Conservation (phyloP, 1,140 invertebrate species). For the Tetramorium simillimum region DNA sequence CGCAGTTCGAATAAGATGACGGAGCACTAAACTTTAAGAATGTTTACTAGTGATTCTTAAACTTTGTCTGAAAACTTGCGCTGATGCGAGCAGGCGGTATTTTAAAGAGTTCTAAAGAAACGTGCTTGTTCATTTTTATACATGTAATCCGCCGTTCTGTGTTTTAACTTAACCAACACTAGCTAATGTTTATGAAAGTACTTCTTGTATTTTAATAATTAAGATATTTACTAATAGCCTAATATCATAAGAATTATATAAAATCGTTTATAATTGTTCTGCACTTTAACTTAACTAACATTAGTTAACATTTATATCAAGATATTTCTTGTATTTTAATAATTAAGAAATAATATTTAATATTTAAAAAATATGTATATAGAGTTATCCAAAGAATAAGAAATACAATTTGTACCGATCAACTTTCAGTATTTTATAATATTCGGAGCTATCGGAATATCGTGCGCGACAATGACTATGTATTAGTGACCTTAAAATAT, state of each 20-base stretch:
- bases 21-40: conserved; percentile 21
- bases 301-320: not conserved
- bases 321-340: not conserved
- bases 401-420: not conserved
- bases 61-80: conserved; percentile 29
- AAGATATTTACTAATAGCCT: not conserved
- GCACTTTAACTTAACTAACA: not conserved
- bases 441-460: not conserved
- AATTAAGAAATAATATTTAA: not conserved
- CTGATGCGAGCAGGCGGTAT: not conserved
- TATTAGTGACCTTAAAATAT: conserved; percentile 53
- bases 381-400: not conserved
- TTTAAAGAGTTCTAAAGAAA: not conserved
- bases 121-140: conserved; percentile 10
- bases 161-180: not conserved
- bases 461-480: not conserved
- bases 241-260: not conserved
- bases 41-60: conserved; percentile 48
- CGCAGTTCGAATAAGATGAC: conserved; percentile 32
- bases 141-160: not conserved
- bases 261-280: not conserved
- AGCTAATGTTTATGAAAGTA: not conserved
- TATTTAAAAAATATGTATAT: not conserved
- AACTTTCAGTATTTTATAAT: not conserved
- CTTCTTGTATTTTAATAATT: not conserved